A percentile compares a stretch with the other conserved stretches of the same genome.
phyloP scores from a whole-genome alignment of 2,888 invertebrate species.

The Elgonia sp. region DNA sequence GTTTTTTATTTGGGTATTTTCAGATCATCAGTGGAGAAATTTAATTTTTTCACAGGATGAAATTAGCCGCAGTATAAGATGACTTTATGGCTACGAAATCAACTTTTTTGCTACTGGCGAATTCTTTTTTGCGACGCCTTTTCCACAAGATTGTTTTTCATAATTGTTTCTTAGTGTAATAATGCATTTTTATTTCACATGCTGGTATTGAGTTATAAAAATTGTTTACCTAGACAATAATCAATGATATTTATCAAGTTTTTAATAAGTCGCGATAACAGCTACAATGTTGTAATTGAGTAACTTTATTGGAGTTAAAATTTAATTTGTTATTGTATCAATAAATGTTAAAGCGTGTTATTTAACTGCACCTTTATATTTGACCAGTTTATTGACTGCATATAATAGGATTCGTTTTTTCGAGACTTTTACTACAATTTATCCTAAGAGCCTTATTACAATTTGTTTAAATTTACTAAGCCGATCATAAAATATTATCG shows the following conservation, averaged over 20 bases:
- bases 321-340: slow-evolving; percentile 34
- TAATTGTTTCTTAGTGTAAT: too few relatives aligned
- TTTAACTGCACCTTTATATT: slow-evolving; percentile 2
- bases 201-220: neutral
- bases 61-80: too few relatives aligned
- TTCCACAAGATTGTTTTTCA: too few relatives aligned
- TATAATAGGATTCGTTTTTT: slow-evolving; percentile 27
- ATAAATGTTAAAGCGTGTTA: slow-evolving; percentile 27
- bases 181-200: too few relatives aligned
- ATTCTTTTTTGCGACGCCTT: too few relatives aligned
- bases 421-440: slow-evolving; percentile 13
- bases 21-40: too few relatives aligned
- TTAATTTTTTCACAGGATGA: too few relatives aligned
- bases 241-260: neutral
- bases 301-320: slow-evolving; percentile 17
- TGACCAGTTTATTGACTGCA: slow-evolving; percentile 32
- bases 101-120: too few relatives aligned
- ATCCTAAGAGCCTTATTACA: slow-evolving; percentile 34
- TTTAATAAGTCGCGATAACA: neutral
- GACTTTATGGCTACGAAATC: too few relatives aligned
- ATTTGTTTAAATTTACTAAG: slow-evolving; percentile 46
- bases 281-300: neutral
- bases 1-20: too few relatives aligned
- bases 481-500: slow-evolving; percentile 49
- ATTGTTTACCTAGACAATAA: neutral